Conservation (phyloP, 1,140 invertebrate species). For the Bombus polaris region DNA sequence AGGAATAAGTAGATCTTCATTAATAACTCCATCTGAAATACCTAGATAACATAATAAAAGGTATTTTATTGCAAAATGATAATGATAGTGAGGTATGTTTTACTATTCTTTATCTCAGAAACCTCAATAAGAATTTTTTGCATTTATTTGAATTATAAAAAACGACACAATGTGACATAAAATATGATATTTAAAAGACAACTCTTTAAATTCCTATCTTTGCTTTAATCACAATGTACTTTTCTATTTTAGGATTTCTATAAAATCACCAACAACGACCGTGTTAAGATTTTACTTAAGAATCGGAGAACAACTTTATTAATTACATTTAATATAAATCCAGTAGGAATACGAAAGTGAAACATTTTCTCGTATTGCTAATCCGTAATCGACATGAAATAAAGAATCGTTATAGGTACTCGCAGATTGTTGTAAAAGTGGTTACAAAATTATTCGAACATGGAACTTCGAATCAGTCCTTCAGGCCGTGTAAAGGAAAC, state of each 20-base stretch:
- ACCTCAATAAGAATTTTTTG: too few species aligned
- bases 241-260: neutral
- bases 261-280: too few species aligned
- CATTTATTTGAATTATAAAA: too few species aligned
- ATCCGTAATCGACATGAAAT: neutral
- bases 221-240: neutral
- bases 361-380: neutral
- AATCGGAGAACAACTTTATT: neutral
- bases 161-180: too few species aligned
- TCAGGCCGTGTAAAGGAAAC: neutral
- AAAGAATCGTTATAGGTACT: neutral
- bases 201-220: neutral
- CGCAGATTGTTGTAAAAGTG: conserved; percentile 16
- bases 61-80: neutral
- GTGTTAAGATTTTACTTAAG: neutral
- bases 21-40: too few species aligned
- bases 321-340: neutral
- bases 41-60: neutral
- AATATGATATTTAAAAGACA: too few species aligned
- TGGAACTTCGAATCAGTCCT: conserved; percentile 26
- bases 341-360: too few species aligned
- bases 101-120: too few species aligned
- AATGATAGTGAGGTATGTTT: too few species aligned
- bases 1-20: neutral
- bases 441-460: conserved; percentile 28